Percentiles rank a stretch among this genome's conserved stretches.
These are phyloP conservation scores for Taphrorychus bicolor DNA, from an alignment of 2,888 invertebrate species.

Conservation along the genomic window DNA sequence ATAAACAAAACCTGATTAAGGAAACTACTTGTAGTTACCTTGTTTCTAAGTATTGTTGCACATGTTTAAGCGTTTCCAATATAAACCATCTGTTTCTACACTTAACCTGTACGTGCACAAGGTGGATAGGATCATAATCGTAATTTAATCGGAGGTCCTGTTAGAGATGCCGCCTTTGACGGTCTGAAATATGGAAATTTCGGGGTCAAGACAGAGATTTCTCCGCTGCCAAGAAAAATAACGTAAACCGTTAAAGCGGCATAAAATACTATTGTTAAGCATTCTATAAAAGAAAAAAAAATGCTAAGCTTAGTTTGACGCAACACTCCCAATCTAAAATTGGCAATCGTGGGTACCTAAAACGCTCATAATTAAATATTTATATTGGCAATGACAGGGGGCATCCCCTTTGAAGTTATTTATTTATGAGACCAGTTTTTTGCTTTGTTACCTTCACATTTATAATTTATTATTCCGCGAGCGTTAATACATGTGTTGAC, in stretches of 20 bases:
- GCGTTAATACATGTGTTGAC: neutral
- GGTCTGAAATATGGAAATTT: neutral
- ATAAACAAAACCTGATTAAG: neutral
- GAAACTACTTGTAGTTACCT: neutral
- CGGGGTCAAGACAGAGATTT: neutral
- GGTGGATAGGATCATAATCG: slow-evolving; percentile 17
- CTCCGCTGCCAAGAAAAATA: too few relatives aligned
- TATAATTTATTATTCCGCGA: neutral
- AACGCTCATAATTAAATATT: neutral
- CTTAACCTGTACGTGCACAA: slow-evolving; percentile 2
- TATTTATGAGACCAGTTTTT: neutral
- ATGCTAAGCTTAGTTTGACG: neutral
- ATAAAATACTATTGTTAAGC: too few relatives aligned
- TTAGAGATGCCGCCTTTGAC: neutral
- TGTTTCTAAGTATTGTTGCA: neutral
- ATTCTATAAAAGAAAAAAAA: too few relatives aligned
- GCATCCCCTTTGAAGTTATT: neutral
- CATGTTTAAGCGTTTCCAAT: neutral
- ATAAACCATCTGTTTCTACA: slow-evolving; percentile 21
- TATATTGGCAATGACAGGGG: neutral
- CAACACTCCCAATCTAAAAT: neutral
- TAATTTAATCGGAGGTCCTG: neutral
- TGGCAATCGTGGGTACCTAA: too few relatives aligned
- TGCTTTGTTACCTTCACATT: neutral
- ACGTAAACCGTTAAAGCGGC: too few relatives aligned